Evolutionary conservation across 2,797 vertebrate genomes (phyloP).

Genomic region (Cercopithecus diana): DNA sequence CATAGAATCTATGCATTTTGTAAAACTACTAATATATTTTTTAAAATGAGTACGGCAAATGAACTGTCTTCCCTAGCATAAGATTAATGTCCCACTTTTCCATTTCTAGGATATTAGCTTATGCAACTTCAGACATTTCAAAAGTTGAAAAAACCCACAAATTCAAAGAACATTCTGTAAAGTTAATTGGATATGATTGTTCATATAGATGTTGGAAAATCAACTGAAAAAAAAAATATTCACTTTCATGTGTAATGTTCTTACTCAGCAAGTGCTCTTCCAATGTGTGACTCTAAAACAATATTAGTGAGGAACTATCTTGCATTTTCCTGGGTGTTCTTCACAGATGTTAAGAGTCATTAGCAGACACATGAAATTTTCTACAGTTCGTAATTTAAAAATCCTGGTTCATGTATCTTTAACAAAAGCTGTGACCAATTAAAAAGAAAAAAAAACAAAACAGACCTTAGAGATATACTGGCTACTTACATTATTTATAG

Average conservation of each 20-base stretch:
- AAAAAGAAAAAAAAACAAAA: slow-evolving; percentile 7
- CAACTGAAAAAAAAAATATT: not conserved
- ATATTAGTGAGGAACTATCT: not conserved
- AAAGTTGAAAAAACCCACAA: not conserved
- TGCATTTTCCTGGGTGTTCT: not conserved
- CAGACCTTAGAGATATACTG: not conserved
- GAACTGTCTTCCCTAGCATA: not conserved
- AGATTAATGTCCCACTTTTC: slow-evolving; percentile 27
- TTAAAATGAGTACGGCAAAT: not conserved
- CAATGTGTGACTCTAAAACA: not conserved
- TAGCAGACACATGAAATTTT: not conserved
- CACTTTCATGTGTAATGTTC: not conserved
- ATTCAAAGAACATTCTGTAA: not conserved
- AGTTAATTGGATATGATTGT: slow-evolving; percentile 36
- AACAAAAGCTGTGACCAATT: not conserved
- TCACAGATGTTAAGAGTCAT: not conserved
- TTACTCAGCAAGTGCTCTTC: not conserved
- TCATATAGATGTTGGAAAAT: not conserved
- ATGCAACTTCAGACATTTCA: slow-evolving; percentile 43
- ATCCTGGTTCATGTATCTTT: not conserved
- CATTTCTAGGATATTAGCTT: slow-evolving; percentile 1
- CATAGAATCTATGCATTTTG: not conserved
- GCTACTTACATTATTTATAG: not conserved
- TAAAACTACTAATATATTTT: not conserved
- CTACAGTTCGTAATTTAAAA: not conserved